phyloP scores from a whole-genome alignment of 2,797 vertebrate genomes.

The Hirundo rustica region DNA sequence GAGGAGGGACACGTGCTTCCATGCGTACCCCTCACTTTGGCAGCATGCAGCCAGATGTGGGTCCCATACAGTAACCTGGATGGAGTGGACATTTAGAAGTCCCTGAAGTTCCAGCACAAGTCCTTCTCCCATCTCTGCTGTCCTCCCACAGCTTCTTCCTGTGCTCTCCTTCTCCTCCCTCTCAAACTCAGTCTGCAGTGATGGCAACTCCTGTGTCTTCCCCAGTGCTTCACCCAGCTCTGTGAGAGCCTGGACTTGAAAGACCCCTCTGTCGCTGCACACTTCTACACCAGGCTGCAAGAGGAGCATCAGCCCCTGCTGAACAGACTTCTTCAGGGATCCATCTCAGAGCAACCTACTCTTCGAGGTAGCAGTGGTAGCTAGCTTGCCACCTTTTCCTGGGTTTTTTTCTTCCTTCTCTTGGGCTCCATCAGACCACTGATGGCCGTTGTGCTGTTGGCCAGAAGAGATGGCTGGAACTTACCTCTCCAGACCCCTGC shows the following conservation, averaged over 20 bases:
- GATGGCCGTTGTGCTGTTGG: neutral
- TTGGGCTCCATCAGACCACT: neutral
- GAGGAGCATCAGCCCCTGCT: slow-evolving; percentile 61
- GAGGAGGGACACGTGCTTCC: neutral
- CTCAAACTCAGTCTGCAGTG: neutral
- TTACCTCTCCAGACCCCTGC: neutral
- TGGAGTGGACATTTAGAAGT: neutral
- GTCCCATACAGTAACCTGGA: neutral
- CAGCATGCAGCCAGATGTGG: neutral
- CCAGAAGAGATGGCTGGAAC: neutral
- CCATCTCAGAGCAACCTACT: slow-evolving; percentile 44
- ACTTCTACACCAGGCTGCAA: slow-evolving; percentile 71
- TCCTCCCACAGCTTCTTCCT: neutral
- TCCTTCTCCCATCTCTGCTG: neutral
- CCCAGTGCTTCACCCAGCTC: slow-evolving; percentile 73
- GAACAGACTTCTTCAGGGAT: slow-evolving; percentile 63
- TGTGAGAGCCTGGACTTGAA: slow-evolving; percentile 70
- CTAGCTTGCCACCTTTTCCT: neutral
- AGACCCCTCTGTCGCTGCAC: slow-evolving; percentile 42
- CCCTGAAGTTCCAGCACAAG: neutral
- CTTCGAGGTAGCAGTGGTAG: neutral
- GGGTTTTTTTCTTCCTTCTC: neutral
- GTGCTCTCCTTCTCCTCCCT: neutral
- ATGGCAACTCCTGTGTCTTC: neutral
- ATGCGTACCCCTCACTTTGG: neutral